Conservation (phyloP, 2,888 invertebrate genomes). For the Drosophila kambysellisi region DNA sequence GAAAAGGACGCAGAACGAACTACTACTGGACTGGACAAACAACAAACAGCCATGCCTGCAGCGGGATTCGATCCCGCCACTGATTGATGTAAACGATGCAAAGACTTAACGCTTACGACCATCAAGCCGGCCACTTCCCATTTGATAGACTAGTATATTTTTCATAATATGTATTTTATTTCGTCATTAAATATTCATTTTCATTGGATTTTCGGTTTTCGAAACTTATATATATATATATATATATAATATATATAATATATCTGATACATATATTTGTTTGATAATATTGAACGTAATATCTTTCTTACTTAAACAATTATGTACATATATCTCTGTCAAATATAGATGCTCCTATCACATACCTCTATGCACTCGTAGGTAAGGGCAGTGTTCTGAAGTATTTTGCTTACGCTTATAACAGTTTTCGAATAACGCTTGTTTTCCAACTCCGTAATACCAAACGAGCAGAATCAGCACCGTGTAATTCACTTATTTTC, state of each 20-base stretch:
- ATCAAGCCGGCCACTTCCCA: neutral
- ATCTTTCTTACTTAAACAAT: conserved; percentile 56
- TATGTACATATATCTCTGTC: conserved; percentile 19
- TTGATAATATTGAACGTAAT: conserved; percentile 65
- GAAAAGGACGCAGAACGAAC: no score
- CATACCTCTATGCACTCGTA: conserved; percentile 3
- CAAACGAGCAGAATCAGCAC: neutral
- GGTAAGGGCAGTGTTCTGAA: neutral
- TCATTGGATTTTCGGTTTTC: conserved; percentile 52
- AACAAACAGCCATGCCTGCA: no score
- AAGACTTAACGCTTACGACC: no score
- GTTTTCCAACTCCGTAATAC: neutral
- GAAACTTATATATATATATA: conserved; percentile 62
- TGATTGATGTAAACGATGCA: no score
- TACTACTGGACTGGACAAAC: no score
- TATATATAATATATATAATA: conserved; percentile 36
- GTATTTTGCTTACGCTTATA: neutral
- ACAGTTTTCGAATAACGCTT: neutral
- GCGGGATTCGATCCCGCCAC: no score
- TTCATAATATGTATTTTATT: conserved; percentile 54
- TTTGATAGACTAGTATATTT: neutral
- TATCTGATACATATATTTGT: conserved; percentile 55
- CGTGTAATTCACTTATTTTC: neutral
- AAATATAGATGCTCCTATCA: conserved; percentile 5
- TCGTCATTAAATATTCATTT: conserved; percentile 61